These are phyloP conservation scores for Sclerodermus sp. DNA, from an alignment of 2,888 invertebrate genomes.

Conservation along the genomic window DNA sequence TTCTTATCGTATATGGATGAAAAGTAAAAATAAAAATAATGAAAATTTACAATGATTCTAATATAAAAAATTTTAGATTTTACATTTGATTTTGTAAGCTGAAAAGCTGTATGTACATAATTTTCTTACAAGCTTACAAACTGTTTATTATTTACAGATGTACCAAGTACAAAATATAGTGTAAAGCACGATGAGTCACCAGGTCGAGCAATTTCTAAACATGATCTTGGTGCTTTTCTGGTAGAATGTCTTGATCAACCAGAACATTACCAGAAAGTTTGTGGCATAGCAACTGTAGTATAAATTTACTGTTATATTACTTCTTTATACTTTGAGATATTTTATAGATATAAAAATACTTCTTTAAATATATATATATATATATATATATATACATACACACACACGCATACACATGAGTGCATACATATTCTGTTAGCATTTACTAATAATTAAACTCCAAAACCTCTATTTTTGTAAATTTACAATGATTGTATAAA, in stretches of 20 bases:
- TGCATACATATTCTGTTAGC: too few relatives aligned
- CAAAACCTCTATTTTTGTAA: too few relatives aligned
- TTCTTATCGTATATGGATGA: too few relatives aligned
- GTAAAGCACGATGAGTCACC: constrained; percentile 68
- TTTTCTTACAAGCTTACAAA: not conserved
- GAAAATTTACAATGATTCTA: too few relatives aligned
- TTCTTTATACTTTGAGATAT: not conserved
- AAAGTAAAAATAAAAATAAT: too few relatives aligned
- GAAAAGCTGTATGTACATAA: not conserved
- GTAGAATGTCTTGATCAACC: constrained; percentile 71
- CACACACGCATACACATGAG: too few relatives aligned
- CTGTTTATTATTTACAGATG: constrained; percentile 60
- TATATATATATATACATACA: too few relatives aligned
- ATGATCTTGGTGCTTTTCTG: constrained; percentile 76
- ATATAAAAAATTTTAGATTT: too few relatives aligned
- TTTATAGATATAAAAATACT: not conserved
- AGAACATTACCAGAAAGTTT: constrained; percentile 69
- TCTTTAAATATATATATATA: not conserved
- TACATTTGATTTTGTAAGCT: too few relatives aligned
- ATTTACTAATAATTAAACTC: too few relatives aligned
- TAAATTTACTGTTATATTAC: constrained; percentile 1
- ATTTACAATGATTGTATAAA: too few relatives aligned
- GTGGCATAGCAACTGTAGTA: constrained; percentile 63
- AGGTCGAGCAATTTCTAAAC: constrained; percentile 73
- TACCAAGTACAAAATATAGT: constrained; percentile 65